Percentiles rank a stretch among this genome's conserved stretches.
Evolutionary conservation across 2,113 vertebrate genomes (phyloP).

Genomic region (Pogonocichla stellata): DNA sequence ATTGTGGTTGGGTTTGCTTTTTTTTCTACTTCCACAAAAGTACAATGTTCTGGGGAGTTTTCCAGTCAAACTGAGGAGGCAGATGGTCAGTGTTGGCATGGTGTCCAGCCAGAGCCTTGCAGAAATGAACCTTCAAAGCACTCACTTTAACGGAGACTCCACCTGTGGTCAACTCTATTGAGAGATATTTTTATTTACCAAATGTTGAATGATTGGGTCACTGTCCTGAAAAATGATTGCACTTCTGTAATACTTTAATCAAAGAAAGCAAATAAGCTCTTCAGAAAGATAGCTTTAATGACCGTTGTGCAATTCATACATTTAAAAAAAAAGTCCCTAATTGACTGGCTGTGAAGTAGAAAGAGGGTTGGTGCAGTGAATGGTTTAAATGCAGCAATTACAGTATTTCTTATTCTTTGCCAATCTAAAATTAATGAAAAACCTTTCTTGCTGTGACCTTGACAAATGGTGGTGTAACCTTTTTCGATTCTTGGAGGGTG

Average conservation of each 20-base stretch:
- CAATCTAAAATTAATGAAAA: slow-evolving; percentile 63
- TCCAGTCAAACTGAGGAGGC: background rate
- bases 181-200: slow-evolving; percentile 25
- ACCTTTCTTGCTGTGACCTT: slow-evolving; percentile 53
- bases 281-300: slow-evolving; percentile 16
- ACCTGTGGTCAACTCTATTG: background rate
- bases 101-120: background rate
- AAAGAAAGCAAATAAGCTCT: slow-evolving; percentile 26
- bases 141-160: background rate
- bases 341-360: slow-evolving; percentile 6
- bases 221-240: background rate
- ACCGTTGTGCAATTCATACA: background rate
- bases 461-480: slow-evolving; percentile 48
- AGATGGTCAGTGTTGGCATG: background rate
- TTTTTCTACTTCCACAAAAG: background rate
- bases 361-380: background rate
- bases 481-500: slow-evolving; percentile 24
- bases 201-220: background rate
- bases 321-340: slow-evolving; percentile 47
- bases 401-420: slow-evolving; percentile 48
- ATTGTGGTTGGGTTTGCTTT: background rate
- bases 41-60: background rate
- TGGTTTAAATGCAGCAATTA: slow-evolving; percentile 43
- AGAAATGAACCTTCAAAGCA: background rate
- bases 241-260: background rate